A percentile compares a stretch with the other conserved stretches of the same genome.
Conservation (phyloP, 2,797 vertebrate genomes). For the Apodemus agrarius region DNA sequence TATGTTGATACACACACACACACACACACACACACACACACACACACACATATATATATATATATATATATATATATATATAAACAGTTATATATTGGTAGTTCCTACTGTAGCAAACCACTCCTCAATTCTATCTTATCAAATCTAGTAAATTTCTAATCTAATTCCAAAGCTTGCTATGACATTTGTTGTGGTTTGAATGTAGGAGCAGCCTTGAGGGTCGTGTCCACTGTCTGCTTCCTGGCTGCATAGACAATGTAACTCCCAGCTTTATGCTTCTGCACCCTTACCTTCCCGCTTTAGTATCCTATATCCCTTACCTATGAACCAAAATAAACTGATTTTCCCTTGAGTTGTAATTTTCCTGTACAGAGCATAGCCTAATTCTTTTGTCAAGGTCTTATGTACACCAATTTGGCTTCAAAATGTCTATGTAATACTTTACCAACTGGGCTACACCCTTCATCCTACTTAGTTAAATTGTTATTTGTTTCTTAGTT, state of each 20-base stretch:
- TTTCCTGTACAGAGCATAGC: neutral
- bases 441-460: neutral
- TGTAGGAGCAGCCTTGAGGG: neutral
- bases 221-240: neutral
- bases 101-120: neutral
- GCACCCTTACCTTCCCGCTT: no score
- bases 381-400: neutral
- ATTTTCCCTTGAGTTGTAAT: neutral
- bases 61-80: neutral
- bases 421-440: neutral
- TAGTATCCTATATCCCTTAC: neutral
- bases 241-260: neutral
- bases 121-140: neutral
- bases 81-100: neutral
- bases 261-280: neutral
- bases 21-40: no score
- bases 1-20: neutral
- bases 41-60: no score
- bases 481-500: neutral
- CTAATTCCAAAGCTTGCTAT: neutral
- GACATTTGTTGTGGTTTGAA: neutral
- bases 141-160: constrained; percentile 36
- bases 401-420: neutral
- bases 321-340: neutral
- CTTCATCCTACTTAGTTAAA: neutral